A percentile compares a stretch with the other conserved stretches of the same genome.
These are phyloP conservation scores for Salvelinus sp. DNA, from an alignment of 2,113 vertebrate species.

Conservation along the genomic window DNA sequence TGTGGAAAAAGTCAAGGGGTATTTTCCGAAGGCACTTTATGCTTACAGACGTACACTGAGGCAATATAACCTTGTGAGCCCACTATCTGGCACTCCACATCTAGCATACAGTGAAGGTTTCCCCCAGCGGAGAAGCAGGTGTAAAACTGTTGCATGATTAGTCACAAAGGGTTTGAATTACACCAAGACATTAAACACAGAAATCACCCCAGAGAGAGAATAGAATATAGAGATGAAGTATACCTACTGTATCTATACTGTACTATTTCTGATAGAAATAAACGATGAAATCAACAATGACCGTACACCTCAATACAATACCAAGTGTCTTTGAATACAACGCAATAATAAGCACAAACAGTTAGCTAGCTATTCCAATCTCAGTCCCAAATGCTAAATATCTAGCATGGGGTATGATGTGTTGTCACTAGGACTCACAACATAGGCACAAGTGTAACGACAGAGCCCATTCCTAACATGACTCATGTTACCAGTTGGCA, in stretches of 20 bases:
- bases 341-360: not conserved
- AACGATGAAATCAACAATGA: not conserved
- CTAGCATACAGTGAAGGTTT: not conserved
- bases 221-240: not conserved
- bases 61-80: not conserved
- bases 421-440: conserved; percentile 21
- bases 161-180: conserved; percentile 40
- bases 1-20: no score
- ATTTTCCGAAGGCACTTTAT: not conserved
- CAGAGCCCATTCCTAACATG: conserved; percentile 23
- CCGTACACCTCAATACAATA: not conserved
- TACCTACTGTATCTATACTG: not conserved
- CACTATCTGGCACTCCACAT: not conserved
- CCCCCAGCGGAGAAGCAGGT: not conserved
- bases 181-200: conserved; percentile 29
- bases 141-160: not conserved
- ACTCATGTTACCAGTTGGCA: conserved; percentile 42
- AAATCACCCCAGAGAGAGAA: not conserved
- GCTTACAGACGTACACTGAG: not conserved
- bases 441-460: conserved; percentile 22
- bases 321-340: not conserved
- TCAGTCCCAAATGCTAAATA: not conserved
- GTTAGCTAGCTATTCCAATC: not conserved
- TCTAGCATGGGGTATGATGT: not conserved
- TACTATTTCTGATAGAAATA: not conserved